Conservation (phyloP, 2,888 invertebrate genomes). For the Therioaphis trifolii region DNA sequence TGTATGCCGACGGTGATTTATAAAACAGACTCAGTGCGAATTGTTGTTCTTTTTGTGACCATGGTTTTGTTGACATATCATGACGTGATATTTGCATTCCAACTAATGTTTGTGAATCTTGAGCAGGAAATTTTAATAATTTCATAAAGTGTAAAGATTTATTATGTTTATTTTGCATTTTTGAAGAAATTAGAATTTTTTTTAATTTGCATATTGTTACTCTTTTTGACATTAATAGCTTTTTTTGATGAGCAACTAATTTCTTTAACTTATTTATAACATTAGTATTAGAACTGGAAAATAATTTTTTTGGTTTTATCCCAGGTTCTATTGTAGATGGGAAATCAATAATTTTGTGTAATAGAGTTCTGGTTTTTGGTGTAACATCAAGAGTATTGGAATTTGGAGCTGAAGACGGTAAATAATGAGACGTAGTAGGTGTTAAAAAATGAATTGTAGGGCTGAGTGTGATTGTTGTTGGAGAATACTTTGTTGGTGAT, state of each 20-base stretch:
- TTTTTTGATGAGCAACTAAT: too few relatives aligned
- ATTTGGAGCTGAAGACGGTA: background rate
- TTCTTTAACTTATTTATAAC: too few relatives aligned
- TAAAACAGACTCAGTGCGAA: conserved; percentile 3
- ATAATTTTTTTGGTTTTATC: conserved; percentile 30
- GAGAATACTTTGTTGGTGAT: background rate
- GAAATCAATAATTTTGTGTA: conserved; percentile 25
- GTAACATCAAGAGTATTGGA: background rate
- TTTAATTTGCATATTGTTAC: background rate
- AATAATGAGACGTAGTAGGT: background rate
- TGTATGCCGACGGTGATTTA: conserved; percentile 16
- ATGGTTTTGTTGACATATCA: conserved; percentile 4
- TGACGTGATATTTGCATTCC: conserved; percentile 8
- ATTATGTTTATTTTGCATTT: too few relatives aligned
- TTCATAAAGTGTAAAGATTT: too few relatives aligned
- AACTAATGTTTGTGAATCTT: conserved; percentile 5
- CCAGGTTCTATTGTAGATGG: background rate
- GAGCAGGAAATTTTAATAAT: too few relatives aligned
- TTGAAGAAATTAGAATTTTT: too few relatives aligned
- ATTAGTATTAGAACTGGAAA: background rate
- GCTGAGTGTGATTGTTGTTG: background rate
- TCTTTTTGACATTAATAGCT: background rate
- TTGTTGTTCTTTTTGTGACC: background rate
- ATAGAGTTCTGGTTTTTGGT: background rate
- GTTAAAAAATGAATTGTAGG: conserved; percentile 4